Base-by-base conservation (phyloP, 1,140 invertebrate genomes). In the Pachyrhynchus sulphureomaculatus region DNA sequence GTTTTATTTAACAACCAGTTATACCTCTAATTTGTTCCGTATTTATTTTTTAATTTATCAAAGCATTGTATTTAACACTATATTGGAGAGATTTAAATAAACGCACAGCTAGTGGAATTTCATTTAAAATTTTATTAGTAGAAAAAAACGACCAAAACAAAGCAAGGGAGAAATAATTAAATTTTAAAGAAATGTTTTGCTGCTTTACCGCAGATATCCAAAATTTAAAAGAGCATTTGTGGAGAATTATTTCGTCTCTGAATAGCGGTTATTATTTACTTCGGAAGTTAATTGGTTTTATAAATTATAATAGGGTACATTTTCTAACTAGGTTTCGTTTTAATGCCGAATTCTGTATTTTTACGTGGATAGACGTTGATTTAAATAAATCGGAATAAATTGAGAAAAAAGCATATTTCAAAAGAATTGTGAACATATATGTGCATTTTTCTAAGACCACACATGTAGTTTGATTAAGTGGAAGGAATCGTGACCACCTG, bases 161-260 rank as follows among this genome's bases (percentile, higher is more conserved):
- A 9, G 32, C 29, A 2, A 26, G 24, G 15, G 32, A 18, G 47
- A 49, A 49, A 49, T 49, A 47, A 47, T 47, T 49, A 49, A 32
- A 49, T 49, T 49, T 33, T 49, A 49, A 49, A 49, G 47, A 49
- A 49, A 49, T 49, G 29, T 49, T 49, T 49, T 33, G 24, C 47
- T 26, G 47, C 47, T 49, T 34, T 33, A 33, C 47, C 47, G 47
- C 47, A 49, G 18, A 49, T 49, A 49, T 32, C 47, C 47, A 6
- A 49, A 49, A 49, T 49, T 49, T 33, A 49, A 49, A 49, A 33
- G 26, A 32, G 47, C 47, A 49, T 49, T 49, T 49, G 33, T 49
- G 47, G 26, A 33, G 47, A 49, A 49, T 49, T 49, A 49, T 49
- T 49, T 49, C 26, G 24, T 13, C 13, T 49, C 32, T 49, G 13